Percentiles rank a stretch among this genome's conserved stretches.
These are phyloP conservation scores for Tonatia bakeri DNA, from an alignment of 2,113 vertebrate species.

Conservation along the genomic window DNA sequence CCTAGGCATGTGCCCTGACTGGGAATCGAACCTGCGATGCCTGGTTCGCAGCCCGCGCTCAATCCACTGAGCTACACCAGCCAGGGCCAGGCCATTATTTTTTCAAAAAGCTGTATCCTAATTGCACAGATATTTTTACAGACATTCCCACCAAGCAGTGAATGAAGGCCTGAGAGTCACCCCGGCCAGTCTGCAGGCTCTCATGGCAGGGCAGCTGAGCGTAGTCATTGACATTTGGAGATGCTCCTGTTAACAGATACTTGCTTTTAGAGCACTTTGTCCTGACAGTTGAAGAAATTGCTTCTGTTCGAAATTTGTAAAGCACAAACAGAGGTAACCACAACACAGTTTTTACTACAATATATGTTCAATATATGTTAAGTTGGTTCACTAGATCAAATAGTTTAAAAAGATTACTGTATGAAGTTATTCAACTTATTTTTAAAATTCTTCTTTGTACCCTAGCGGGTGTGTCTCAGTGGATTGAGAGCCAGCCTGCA, in stretches of 20 bases:
- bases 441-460: not conserved
- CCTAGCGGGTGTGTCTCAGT: too few relatives aligned
- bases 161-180: not conserved
- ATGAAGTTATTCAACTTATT: not conserved
- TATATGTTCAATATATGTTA: constrained; percentile 17
- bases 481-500: too few relatives aligned
- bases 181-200: not conserved
- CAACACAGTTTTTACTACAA: constrained; percentile 9
- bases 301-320: constrained; percentile 8
- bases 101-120: not conserved
- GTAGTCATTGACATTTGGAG: not conserved
- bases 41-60: too few relatives aligned
- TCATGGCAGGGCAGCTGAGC: not conserved
- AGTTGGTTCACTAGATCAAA: not conserved
- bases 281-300: not conserved
- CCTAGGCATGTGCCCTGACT: too few relatives aligned
- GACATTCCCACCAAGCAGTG: not conserved
- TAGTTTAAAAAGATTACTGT: not conserved
- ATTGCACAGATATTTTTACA: constrained; percentile 12
- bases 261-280: constrained; percentile 22
- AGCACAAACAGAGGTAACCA: not conserved
- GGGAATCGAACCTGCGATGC: too few relatives aligned
- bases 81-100: too few relatives aligned
- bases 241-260: not conserved
- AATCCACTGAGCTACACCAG: too few relatives aligned